Evolutionary conservation across 2,888 invertebrate species (phyloP), one percentile per base, ranked within the genome.

Genomic region (Apoda limacodes): DNA sequence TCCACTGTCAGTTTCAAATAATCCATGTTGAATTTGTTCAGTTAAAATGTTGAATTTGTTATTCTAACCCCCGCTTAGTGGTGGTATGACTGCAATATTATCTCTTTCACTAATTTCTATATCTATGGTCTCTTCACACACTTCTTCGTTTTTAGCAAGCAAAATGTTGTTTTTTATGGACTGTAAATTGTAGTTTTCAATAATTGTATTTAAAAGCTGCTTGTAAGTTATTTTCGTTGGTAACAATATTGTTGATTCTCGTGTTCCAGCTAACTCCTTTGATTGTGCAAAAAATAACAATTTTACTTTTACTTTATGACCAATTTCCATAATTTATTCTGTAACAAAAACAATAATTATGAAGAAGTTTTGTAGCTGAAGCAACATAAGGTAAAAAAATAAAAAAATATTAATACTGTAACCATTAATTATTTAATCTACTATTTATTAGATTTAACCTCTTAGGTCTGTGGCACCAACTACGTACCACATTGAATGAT

Each of bases 61-160:
- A n/a, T n/a, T 15, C 78, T 85, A 91, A 50, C 97, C 97, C 50
- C 96, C 96, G 71, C 96, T 96, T 28, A 98, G 82, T 0, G 97
- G 97, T 30, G 97, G 97, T 55, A 98, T 96, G 9, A 97, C 84
- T 39, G 96, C 97, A 39, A 97, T 83, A 64, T 88, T 90, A 80
- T 96, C 95, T 39, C 85, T 86, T 13, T 85, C 76, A 21, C 81
- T 82, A 4, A 93, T 65, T 12, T 71, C 58, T 21, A 92, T 63
- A 22, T 70, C 62, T 20, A 72, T 62, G 19, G 82, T 71, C 2
- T 83, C 71, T 32, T 78, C 67, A 39, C 89, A 83, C 46, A 93
- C 94, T 43, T 88, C 87, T 55, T 95, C 90, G 76, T 97, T 97
- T 27, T 92, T 71, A 0, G 96, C 91, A 35, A 97, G 51, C 22